A percentile compares a stretch with the other conserved stretches of the same genome.
Conservation (phyloP, 1,140 invertebrate genomes). For the Danaus melanippus region DNA sequence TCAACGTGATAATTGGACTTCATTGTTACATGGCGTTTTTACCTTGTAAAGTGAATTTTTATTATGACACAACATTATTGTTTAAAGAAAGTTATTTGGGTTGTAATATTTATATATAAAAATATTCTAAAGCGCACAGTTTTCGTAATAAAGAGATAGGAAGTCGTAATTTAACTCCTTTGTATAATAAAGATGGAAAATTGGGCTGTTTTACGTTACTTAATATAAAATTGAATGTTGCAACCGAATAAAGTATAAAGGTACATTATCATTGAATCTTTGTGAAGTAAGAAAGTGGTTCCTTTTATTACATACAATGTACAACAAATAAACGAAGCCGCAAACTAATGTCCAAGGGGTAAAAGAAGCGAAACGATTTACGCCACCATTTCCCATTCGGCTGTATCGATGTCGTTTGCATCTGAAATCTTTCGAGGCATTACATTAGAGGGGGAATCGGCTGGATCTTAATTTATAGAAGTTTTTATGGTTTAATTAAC, state of each 20-base stretch:
- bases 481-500: slow-evolving; percentile 75
- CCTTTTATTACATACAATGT: slow-evolving; percentile 28
- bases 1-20: too few relatives aligned
- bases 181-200: slow-evolving; percentile 7
- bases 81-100: too few relatives aligned
- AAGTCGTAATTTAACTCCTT: slow-evolving; percentile 6
- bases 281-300: slow-evolving; percentile 34
- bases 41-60: too few relatives aligned
- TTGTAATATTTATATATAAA: too few relatives aligned
- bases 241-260: slow-evolving; percentile 21
- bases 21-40: too few relatives aligned
- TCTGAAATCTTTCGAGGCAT: slow-evolving; percentile 62
- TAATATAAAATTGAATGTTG: slow-evolving; percentile 24
- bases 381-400: slow-evolving; percentile 36
- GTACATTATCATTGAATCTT: slow-evolving; percentile 32
- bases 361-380: slow-evolving; percentile 43
- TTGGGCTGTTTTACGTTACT: slow-evolving; percentile 23
- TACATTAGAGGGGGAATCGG: slow-evolving; percentile 70
- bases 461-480: slow-evolving; percentile 74
- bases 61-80: too few relatives aligned
- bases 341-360: slow-evolving; percentile 48
- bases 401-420: slow-evolving; percentile 65
- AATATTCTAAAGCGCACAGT: too few relatives aligned
- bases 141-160: slow-evolving; percentile 2
- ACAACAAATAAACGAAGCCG: slow-evolving; percentile 50